Conservation (phyloP, 1,140 invertebrate species). For the Magallana ariakensis region DNA sequence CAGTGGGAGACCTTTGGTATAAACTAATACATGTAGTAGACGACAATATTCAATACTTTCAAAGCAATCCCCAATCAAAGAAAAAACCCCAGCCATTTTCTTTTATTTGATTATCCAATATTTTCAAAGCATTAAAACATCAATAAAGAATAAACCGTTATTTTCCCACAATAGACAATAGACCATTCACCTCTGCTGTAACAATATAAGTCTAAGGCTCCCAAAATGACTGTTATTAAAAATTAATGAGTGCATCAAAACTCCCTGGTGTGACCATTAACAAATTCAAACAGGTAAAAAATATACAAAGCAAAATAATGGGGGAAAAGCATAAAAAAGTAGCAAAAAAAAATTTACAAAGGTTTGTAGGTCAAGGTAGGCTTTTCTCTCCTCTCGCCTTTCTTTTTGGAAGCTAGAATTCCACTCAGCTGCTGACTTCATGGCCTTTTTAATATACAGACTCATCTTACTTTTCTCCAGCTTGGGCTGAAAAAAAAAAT, state of each 20-base stretch:
- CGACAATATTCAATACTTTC: no score
- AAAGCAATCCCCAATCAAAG: no score
- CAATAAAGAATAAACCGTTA: neutral
- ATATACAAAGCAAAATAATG: no score
- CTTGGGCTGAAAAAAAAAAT: constrained; percentile 69
- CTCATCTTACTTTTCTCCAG: constrained; percentile 80
- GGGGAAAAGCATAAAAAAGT: no score
- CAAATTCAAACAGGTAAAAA: no score
- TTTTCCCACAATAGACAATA: neutral
- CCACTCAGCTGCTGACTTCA: constrained; percentile 92
- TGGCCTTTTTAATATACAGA: constrained; percentile 90
- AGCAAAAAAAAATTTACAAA: constrained; percentile 69
- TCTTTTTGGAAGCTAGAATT: constrained; percentile 91
- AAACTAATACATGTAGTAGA: no score
- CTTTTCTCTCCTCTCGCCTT: constrained; percentile 84
- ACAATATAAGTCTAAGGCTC: neutral
- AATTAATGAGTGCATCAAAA: neutral
- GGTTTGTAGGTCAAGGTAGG: constrained; percentile 82
- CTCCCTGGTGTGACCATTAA: no score
- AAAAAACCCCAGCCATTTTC: no score
- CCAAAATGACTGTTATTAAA: neutral
- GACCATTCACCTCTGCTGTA: neutral
- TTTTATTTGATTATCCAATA: no score
- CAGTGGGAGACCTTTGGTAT: no score
- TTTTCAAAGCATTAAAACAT: neutral